Conservation (phyloP, 2,888 invertebrate genomes). For the Cylloceria caligata region DNA sequence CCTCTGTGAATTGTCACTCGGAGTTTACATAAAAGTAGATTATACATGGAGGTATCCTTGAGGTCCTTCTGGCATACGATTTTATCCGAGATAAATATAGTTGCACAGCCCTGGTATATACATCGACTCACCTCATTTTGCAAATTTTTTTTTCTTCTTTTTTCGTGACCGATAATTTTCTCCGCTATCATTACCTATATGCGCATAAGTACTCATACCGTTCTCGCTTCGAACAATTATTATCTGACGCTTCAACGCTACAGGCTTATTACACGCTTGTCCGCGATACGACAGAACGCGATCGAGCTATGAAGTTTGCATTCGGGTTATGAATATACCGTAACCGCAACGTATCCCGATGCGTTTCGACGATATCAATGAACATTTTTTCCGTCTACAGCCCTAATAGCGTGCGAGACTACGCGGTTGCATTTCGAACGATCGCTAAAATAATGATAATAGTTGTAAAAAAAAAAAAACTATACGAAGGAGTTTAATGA, state of each 20-base stretch:
- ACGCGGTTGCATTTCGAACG: conserved; percentile 16
- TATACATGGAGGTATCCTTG: neutral
- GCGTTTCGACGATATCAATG: conserved; percentile 59
- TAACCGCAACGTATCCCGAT: conserved; percentile 59
- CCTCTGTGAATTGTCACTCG: conserved; percentile 1
- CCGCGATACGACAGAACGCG: conserved; percentile 56
- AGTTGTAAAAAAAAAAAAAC: conserved; percentile 55
- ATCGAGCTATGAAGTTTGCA: conserved; percentile 46
- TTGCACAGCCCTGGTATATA: neutral
- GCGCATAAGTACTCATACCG: conserved; percentile 25
- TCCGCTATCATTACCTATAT: conserved; percentile 21
- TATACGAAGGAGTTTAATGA: neutral
- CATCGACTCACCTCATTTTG: neutral
- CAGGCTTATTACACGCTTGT: conserved; percentile 54
- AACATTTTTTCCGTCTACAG: conserved; percentile 48
- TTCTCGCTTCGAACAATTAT: conserved; percentile 52
- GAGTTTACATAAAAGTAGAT: conserved; percentile 13
- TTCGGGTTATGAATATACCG: conserved; percentile 50
- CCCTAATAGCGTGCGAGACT: conserved; percentile 50
- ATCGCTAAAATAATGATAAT: conserved; percentile 54
- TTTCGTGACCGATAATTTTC: conserved; percentile 47
- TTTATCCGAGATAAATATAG: conserved; percentile 9
- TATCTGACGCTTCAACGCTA: conserved; percentile 55
- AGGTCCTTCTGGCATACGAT: conserved; percentile 8
- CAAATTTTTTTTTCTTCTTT: conserved; percentile 12